phyloP scores from a whole-genome alignment of 2,113 vertebrate species.

The Sorex araneus region DNA sequence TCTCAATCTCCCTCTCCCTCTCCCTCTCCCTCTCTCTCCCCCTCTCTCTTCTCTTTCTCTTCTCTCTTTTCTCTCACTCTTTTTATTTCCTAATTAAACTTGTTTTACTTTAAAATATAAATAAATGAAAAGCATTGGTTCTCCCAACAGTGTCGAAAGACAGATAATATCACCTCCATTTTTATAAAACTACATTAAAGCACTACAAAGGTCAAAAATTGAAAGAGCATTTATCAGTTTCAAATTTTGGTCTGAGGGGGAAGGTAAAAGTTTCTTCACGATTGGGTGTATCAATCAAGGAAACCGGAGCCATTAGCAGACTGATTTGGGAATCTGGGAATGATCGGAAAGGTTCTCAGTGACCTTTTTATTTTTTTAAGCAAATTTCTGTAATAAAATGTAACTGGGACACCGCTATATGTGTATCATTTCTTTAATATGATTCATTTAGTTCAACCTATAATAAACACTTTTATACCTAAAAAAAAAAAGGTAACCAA shows the following conservation, averaged over 20 bases:
- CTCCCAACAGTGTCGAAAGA: neutral
- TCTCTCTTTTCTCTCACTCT: neutral
- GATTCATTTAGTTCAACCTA: neutral
- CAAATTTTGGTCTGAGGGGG: conserved; percentile 3
- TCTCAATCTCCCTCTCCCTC: too few relatives aligned
- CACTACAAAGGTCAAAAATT: neutral
- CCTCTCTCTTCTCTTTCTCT: accelerated
- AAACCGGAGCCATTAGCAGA: neutral
- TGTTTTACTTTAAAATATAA: too few relatives aligned
- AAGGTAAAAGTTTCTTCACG: neutral
- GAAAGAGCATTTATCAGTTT: neutral
- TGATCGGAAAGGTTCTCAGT: neutral
- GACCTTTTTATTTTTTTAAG: neutral
- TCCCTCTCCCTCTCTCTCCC: neutral
- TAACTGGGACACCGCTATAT: neutral
- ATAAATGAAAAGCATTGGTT: neutral
- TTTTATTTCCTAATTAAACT: too few relatives aligned
- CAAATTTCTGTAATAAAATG: neutral
- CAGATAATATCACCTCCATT: neutral
- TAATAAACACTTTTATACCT: neutral
- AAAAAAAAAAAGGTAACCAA: neutral
- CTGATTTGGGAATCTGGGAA: neutral
- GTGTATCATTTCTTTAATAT: neutral
- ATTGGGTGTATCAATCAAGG: neutral
- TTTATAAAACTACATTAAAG: neutral